Evolutionary conservation across 2,797 vertebrate species (phyloP).

Genomic region (Pygocentrus nattereri): DNA sequence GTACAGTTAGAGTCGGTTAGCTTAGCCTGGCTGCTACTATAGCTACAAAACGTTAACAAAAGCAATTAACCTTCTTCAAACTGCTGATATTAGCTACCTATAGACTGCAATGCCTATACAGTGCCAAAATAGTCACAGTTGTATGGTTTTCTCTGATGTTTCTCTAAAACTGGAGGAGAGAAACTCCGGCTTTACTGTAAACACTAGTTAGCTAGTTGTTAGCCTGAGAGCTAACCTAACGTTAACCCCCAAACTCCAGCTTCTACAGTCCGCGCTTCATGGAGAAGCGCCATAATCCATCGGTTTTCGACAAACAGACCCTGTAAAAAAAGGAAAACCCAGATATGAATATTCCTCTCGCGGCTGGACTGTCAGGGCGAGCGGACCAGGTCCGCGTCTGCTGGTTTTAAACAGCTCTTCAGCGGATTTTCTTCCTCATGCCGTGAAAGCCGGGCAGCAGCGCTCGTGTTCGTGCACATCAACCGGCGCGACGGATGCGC

Average conservation of each 20-base stretch:
- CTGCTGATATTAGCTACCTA: too few species aligned
- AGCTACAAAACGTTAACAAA: too few species aligned
- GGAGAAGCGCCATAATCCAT: background rate
- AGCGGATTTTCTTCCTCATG: constrained; percentile 14
- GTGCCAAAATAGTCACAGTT: too few species aligned
- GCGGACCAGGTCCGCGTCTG: fast-evolving
- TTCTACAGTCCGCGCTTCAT: background rate
- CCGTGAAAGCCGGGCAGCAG: background rate
- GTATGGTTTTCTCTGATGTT: too few species aligned
- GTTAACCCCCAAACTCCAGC: background rate
- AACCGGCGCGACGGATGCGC: background rate
- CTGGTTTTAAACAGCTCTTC: background rate
- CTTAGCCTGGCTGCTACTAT: too few species aligned
- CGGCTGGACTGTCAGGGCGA: background rate
- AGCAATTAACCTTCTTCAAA: too few species aligned
- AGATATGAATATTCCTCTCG: background rate
- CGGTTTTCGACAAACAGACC: background rate
- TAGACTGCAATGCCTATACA: too few species aligned
- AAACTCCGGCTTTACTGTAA: background rate
- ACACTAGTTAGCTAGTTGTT: constrained; percentile 21
- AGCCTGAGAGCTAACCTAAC: background rate
- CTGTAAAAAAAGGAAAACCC: background rate
- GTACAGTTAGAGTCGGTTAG: too few species aligned
- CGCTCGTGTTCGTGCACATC: background rate
- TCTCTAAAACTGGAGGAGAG: too few species aligned